Base-by-base conservation (phyloP, 2,888 invertebrate genomes). In the Choristoneura rosaceana region DNA sequence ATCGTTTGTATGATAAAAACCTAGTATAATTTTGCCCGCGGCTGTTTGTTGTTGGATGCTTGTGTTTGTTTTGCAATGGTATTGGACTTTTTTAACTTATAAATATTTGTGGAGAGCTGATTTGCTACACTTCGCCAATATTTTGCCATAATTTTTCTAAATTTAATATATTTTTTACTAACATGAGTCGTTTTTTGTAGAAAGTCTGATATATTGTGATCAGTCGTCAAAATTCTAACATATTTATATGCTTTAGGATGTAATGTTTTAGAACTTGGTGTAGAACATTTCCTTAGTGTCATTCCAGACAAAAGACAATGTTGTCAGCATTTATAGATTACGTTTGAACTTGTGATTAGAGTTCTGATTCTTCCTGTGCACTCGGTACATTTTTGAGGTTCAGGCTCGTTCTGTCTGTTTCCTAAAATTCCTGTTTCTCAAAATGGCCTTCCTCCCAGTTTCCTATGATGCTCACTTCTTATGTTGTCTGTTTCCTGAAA, bases 271-370 rank as follows among this genome's bases (percentile, higher is more conserved):
- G 84, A 88, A 86, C 79, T 85, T 77, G 77, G 79, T 82, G 86
- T 83, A 85, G 85, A 82, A 79, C 78, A 79, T 82, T 82, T 81
- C 79, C 80, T 81, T 86, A 89, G 91, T 91, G 91, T 94, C 93
- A 94, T 94, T 94, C 93, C 93, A 93, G 91, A 91, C 90, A 93
- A 94, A 93, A 94, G 93, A 93, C 93, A 93, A 88, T 87, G 84
- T 90, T 92, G 93, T 92, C 93, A 87, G 93, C 93, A 94, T 94
- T 94, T 94, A 94, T 94, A 92, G 91, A 84, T 86, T 90, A 90
- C 88, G 88, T 90, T 14, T 87, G 81, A 78, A 75, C 75, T 74
- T 75, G 74, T 74, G 76, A 69, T 62, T 75, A 73, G 78, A 83
- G 85, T 85, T 81, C 76, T 80, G 83, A 59, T 83, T 83, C 78